Evolutionary conservation across 1,140 invertebrate species (phyloP).

Genomic region (Drosophila takahashii): DNA sequence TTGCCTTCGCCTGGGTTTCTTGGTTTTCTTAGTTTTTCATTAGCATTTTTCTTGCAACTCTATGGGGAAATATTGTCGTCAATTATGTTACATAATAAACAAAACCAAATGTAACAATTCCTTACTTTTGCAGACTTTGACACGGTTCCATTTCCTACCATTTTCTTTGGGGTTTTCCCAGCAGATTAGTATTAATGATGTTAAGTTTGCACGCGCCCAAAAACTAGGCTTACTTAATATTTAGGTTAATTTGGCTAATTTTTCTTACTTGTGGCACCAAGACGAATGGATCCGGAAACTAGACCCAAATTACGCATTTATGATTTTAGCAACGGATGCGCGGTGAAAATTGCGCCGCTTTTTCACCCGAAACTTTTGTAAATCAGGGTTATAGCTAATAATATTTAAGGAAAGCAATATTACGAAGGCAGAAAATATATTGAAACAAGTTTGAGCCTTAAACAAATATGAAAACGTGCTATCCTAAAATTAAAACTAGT

Average conservation of each 20-base stretch:
- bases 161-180: conserved; percentile 28
- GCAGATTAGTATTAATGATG: conserved; percentile 69
- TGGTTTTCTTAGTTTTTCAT: conserved; percentile 61
- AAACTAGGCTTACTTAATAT: conserved; percentile 40
- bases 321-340: conserved; percentile 38
- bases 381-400: not conserved
- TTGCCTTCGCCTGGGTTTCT: conserved; percentile 6
- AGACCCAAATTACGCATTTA: conserved; percentile 32
- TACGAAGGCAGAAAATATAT: not conserved
- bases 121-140: conserved; percentile 44
- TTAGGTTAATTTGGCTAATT: conserved; percentile 59
- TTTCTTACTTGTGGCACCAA: conserved; percentile 33
- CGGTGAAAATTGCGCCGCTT: not conserved
- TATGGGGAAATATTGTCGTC: conserved; percentile 73
- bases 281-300: conserved; percentile 42
- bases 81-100: conserved; percentile 73
- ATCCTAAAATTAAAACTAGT: not conserved
- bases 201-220: conserved; percentile 62
- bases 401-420: not conserved
- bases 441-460: not conserved
- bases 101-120: conserved; percentile 42
- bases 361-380: not conserved
- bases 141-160: conserved; percentile 39
- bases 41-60: conserved; percentile 64
- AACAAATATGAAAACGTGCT: not conserved